phyloP scores from a whole-genome alignment of 2,888 invertebrate genomes.

The Rotaria socialis region DNA sequence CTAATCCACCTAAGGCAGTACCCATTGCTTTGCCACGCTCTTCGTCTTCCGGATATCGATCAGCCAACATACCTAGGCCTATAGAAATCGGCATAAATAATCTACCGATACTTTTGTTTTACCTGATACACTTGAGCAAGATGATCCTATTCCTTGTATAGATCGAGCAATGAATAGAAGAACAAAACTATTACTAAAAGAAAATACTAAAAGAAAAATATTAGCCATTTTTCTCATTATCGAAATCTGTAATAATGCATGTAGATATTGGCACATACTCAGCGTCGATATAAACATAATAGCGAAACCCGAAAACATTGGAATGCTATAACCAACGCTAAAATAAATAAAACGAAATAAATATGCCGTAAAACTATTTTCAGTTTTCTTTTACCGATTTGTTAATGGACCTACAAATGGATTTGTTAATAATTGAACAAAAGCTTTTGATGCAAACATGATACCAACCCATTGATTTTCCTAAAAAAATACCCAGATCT shows the following conservation, averaged over 20 bases:
- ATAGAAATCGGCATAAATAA: not conserved
- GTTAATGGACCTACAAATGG: slow-evolving; percentile 97
- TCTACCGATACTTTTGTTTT: slow-evolving; percentile 18
- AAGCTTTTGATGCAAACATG: slow-evolving; percentile 96
- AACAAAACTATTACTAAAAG: slow-evolving; percentile 87
- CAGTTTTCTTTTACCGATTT: slow-evolving; percentile 71
- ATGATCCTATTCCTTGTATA: slow-evolving; percentile 93
- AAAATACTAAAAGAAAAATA: slow-evolving; percentile 65
- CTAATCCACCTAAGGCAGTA: slow-evolving; percentile 89
- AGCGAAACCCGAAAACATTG: slow-evolving; percentile 96
- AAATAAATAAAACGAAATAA: slow-evolving; percentile 54
- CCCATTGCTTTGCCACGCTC: slow-evolving; percentile 99
- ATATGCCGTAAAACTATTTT: not conserved
- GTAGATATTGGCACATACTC: slow-evolving; percentile 71
- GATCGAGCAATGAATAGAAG: slow-evolving; percentile 89
- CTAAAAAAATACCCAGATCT: not conserved
- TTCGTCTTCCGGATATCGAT: slow-evolving; percentile 91
- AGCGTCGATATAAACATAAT: slow-evolving; percentile 97
- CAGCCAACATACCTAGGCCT: slow-evolving; percentile 99
- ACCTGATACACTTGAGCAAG: slow-evolving; percentile 95
- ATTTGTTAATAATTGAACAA: slow-evolving; percentile 90
- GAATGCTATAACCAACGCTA: slow-evolving; percentile 97
- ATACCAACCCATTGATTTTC: slow-evolving; percentile 73
- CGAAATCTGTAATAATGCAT: slow-evolving; percentile 54
- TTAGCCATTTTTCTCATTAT: not conserved